These are phyloP conservation scores for Anabacerthia variegaticeps DNA, from an alignment of 2,797 vertebrate genomes.

Conservation along the genomic window DNA sequence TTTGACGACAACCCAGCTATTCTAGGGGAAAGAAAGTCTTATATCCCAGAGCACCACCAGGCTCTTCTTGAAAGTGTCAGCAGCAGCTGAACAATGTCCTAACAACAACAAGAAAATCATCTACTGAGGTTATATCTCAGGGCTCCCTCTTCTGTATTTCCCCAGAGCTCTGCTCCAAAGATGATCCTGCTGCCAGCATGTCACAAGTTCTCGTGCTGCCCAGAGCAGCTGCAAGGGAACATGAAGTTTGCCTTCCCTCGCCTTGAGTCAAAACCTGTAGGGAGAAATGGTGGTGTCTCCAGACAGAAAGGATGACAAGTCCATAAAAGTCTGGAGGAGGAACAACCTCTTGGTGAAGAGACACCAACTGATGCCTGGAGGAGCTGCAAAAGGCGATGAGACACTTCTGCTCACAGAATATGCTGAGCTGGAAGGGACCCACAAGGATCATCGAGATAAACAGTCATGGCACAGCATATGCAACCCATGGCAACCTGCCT, in stretches of 20 bases:
- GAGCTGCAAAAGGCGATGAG: not conserved
- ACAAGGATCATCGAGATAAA: not conserved
- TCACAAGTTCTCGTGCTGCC: not conserved
- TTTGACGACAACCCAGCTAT: not conserved
- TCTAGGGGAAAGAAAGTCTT: not conserved
- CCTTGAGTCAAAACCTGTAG: accelerated
- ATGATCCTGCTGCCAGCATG: not conserved
- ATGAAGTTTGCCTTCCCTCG: not conserved
- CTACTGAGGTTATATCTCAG: not conserved
- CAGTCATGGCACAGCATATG: not conserved
- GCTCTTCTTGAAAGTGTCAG: not conserved
- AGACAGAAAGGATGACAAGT: not conserved
- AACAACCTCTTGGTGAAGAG: not conserved
- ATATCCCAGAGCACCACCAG: not conserved
- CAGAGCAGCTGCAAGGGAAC: not conserved
- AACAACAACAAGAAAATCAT: not conserved
- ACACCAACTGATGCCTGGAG: not conserved
- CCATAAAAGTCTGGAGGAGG: not conserved
- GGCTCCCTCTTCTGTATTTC: not conserved
- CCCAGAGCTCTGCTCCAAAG: not conserved
- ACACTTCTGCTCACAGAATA: not conserved
- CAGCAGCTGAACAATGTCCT: not conserved
- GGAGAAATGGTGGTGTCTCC: not conserved
- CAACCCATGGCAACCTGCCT: not conserved
- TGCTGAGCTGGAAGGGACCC: not conserved